Evolutionary conservation across 2,113 vertebrate genomes (phyloP).

Genomic region (Eidolon helvum): DNA sequence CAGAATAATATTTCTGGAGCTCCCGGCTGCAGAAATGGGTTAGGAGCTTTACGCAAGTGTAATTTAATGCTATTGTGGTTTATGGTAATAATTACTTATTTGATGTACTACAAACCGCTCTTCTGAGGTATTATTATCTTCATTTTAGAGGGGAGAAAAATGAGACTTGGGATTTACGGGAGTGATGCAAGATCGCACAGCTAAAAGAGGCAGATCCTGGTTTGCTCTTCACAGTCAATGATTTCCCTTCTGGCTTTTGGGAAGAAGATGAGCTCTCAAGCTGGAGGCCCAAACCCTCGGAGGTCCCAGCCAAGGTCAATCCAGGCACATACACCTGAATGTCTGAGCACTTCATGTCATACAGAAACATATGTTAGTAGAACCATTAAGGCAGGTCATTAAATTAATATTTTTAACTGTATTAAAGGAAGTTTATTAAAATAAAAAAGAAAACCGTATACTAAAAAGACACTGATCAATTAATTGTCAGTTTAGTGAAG

Average conservation of each 20-base stretch:
- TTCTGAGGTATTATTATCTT: not conserved
- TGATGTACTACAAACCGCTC: not conserved
- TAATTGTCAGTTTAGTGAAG: not conserved
- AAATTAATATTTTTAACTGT: not conserved
- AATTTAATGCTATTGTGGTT: not conserved
- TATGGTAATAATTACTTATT: not conserved
- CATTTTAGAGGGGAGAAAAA: not conserved
- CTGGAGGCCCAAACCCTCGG: not conserved
- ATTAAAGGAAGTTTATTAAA: not conserved
- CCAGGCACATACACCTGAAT: not conserved
- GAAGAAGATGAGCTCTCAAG: not conserved
- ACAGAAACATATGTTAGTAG: not conserved
- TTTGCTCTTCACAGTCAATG: not conserved
- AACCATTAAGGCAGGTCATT: not conserved
- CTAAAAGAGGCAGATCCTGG: not conserved
- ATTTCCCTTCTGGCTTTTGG: not conserved
- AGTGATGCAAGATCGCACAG: not conserved
- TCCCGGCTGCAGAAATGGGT: accelerated
- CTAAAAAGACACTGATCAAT: not conserved
- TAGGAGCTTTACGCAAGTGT: not conserved
- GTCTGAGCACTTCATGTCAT: not conserved
- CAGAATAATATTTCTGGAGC: not conserved
- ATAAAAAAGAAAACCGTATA: not conserved
- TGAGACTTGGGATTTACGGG: not conserved
- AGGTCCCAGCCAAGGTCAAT: not conserved